A percentile compares a stretch with the other conserved stretches of the same genome.
These are phyloP conservation scores for Paratrypauchen microcephalus DNA, from an alignment of 2,797 vertebrate genomes.

Conservation along the genomic window DNA sequence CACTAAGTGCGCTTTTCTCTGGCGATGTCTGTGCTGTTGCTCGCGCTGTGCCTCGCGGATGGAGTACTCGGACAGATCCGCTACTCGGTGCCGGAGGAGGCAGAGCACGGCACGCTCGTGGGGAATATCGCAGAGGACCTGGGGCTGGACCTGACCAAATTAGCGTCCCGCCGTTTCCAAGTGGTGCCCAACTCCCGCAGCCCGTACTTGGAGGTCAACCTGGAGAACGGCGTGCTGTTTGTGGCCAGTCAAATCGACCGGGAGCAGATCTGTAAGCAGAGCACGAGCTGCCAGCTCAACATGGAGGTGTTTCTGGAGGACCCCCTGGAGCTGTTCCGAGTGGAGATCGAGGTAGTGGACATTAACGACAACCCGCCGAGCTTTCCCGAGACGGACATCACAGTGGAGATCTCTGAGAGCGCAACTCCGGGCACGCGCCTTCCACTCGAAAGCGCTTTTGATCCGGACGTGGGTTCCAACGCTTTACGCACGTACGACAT, in stretches of 20 bases:
- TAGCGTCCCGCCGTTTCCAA: slow-evolving; percentile 92
- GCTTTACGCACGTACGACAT: slow-evolving; percentile 94
- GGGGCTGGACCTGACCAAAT: slow-evolving; percentile 96
- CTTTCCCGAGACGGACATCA: slow-evolving; percentile 94
- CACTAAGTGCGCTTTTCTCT: slow-evolving; percentile 73
- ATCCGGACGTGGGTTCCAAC: slow-evolving; percentile 96
- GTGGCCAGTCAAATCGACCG: slow-evolving; percentile 94
- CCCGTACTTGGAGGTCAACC: slow-evolving; percentile 93
- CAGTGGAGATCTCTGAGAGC: slow-evolving; percentile 96
- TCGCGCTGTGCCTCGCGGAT: slow-evolving; percentile 84
- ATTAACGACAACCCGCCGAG: slow-evolving; percentile 95
- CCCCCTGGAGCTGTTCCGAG: slow-evolving; percentile 92
- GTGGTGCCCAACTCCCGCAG: slow-evolving; percentile 90
- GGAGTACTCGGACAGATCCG: slow-evolving; percentile 89
- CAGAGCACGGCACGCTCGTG: slow-evolving; percentile 94
- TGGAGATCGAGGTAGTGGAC: slow-evolving; percentile 97
- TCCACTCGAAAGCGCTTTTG: slow-evolving; percentile 94
- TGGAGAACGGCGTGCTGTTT: slow-evolving; percentile 91
- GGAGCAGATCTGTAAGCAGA: slow-evolving; percentile 94
- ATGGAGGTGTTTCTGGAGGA: slow-evolving; percentile 96
- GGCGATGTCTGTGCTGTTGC: slow-evolving; percentile 88
- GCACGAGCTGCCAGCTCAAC: slow-evolving; percentile 89
- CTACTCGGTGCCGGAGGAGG: slow-evolving; percentile 95
- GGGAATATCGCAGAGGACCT: slow-evolving; percentile 98
- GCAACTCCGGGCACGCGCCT: slow-evolving; percentile 94